Base-by-base conservation (phyloP, 2,888 invertebrate species). In the Hydrotaea diabolus region DNA sequence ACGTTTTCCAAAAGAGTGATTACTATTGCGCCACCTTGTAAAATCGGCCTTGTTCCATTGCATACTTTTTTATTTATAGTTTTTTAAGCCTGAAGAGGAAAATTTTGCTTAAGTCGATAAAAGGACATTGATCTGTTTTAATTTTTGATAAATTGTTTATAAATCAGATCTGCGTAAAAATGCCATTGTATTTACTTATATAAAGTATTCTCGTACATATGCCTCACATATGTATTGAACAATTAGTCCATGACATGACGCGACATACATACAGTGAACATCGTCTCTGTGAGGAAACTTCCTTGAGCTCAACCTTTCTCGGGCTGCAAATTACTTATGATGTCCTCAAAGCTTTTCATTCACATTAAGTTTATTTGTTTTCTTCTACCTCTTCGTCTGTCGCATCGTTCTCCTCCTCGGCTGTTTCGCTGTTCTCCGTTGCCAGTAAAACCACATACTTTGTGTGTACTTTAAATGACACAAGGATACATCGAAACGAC, bases 301-400 rank as follows among this genome's bases (percentile, higher is more conserved):
- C 39, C 43, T 66, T 66, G 21, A 66, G 19, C 15, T 66, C 19
- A 66, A 43, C 21, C 66, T 43, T 62, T 66, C 43, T 66, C 9
- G 11, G 1, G 39, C 39, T n/a, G 17, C 39, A 66, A 66, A 69
- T 69, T 69, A 69, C 69, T 69, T 15, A 19, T 39, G 66, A 21
- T 31, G 62, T 62, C 62, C 62, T 62, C 36, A 62, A 62, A 66
- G 66, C 21, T n/a, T 69, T 69, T 69, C 69, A 46, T 69, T 69
- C 17, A 23, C 69, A 43, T 46, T 43, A 69, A 69, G 69, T 69
- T 69, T 69, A 69, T 69, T 69, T 69, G 69, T 69, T 69, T 69
- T 43, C 21, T 15, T 17, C 66, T 62, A 11, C 36, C 1, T 53
- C 31, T 39, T 66, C 31, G n/a, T 62, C 39, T 62, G 17, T 19